These are phyloP conservation scores for Pholis gunnellus DNA, from an alignment of 2,113 vertebrate species.

Conservation along the genomic window DNA sequence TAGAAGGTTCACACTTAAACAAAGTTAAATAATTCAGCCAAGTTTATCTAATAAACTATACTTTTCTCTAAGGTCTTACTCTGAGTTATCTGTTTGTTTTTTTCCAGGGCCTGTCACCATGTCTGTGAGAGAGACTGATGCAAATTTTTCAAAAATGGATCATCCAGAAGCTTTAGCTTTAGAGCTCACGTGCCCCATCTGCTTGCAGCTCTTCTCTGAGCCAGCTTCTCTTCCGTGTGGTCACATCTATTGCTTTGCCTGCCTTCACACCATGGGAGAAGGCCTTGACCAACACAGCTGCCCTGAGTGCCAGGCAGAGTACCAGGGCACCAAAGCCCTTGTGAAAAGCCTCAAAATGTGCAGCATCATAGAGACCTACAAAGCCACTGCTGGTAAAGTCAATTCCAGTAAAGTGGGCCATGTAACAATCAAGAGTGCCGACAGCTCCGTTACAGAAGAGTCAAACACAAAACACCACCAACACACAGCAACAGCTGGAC, in stretches of 20 bases:
- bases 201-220: constrained; percentile 73
- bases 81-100: constrained; percentile 12
- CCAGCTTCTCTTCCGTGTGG: constrained; percentile 79
- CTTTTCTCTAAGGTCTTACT: constrained; percentile 8
- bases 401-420: not conserved
- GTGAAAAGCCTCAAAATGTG: constrained; percentile 75
- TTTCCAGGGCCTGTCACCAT: constrained; percentile 46
- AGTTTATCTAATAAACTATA: not conserved
- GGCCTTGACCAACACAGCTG: constrained; percentile 76
- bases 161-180: constrained; percentile 26
- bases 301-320: constrained; percentile 77
- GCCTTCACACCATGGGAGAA: constrained; percentile 73
- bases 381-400: constrained; percentile 12
- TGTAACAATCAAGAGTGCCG: not conserved
- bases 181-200: constrained; percentile 78
- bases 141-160: not conserved
- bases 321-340: constrained; percentile 51
- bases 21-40: not conserved
- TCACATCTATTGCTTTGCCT: constrained; percentile 78
- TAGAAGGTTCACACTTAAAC: not conserved
- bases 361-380: constrained; percentile 74
- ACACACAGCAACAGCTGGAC: not conserved
- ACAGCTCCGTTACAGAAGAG: not conserved
- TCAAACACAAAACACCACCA: not conserved
- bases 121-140: constrained; percentile 50